Conservation (phyloP, 2,113 vertebrate species). For the Clarias batrachus region DNA sequence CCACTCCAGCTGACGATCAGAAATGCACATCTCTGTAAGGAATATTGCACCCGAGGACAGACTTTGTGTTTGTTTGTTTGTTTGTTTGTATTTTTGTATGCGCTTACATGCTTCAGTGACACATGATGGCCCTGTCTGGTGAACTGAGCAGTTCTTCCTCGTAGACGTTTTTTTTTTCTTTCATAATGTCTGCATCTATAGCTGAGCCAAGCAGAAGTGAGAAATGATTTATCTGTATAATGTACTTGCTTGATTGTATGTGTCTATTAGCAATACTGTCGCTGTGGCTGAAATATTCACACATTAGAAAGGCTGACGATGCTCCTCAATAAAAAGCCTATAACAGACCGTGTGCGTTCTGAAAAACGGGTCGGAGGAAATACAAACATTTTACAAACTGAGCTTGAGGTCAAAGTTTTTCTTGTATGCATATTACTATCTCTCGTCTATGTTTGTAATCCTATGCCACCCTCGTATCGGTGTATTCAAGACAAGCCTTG, state of each 20-base stretch:
- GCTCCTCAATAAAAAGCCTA: not conserved
- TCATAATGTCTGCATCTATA: not conserved
- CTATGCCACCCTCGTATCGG: not conserved
- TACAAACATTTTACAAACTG: not conserved
- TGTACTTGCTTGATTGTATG: too few relatives aligned
- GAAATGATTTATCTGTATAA: too few relatives aligned
- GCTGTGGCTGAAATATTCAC: not conserved
- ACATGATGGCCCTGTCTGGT: not conserved
- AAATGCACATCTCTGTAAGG: not conserved
- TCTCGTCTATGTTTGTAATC: not conserved
- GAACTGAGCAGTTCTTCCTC: not conserved
- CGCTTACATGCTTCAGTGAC: not conserved
- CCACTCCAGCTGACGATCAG: conserved; percentile 14
- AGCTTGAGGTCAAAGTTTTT: not conserved
- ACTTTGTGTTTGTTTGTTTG: not conserved
- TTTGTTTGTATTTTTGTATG: not conserved
- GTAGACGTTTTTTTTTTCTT: not conserved
- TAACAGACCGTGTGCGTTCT: not conserved
- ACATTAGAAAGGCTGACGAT: not conserved
- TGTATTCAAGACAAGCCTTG: too few relatives aligned
- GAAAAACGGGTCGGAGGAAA: not conserved
- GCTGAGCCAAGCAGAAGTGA: too few relatives aligned
- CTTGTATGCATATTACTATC: not conserved
- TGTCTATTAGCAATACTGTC: not conserved
- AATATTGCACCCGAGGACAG: not conserved